Base-by-base conservation (phyloP, 2,888 invertebrate genomes). In the Malthinus seriepunctatus region DNA sequence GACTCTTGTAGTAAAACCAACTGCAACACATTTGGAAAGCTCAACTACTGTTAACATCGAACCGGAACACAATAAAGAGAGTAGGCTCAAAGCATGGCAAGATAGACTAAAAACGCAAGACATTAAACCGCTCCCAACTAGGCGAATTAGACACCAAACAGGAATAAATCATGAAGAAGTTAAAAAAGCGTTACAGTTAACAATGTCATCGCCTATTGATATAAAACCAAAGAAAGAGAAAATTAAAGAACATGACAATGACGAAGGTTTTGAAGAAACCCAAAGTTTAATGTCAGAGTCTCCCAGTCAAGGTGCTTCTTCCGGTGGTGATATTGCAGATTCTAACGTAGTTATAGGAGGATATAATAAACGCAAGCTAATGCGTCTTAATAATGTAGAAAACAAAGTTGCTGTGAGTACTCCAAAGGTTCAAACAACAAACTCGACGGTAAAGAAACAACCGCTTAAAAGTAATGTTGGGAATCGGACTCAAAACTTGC, bases 261-360 rank as follows among this genome's bases (percentile, higher is more conserved):
- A 94, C 73, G 93, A 94, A 81, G 93, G 94, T 7, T 94, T 94
- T 71, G 93, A 94, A 75, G 94, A 94, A 79, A 92, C 92, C 0
- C 93, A 93, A 72, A 93, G 92, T 72, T 81, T 93, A 50, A 90
- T 92, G 70, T 93, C 93, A 0, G 93, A 93, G 74, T 92, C 91
- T 6, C 88, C 91, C 2, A 92, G 92, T 44, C 92, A 92, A 69
- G 92, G 91, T 39, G 90, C 91, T 1, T 91, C 91, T 0, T 91
- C 91, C 0, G 85, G 86, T 6, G 90, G 75, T 12, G 74, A 83
- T 79, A 71, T 76, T 67, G 59, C 68, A 71, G 63, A 83, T 78
- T 44, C 78, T 75, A 67, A 62, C 45, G 66, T 72, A 42, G 65
- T 72, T 5, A 65, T 70, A 23, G 67, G 68, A 9, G 68, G 71